Base-by-base conservation (phyloP, 2,888 invertebrate species). In the Biston stratarius region DNA sequence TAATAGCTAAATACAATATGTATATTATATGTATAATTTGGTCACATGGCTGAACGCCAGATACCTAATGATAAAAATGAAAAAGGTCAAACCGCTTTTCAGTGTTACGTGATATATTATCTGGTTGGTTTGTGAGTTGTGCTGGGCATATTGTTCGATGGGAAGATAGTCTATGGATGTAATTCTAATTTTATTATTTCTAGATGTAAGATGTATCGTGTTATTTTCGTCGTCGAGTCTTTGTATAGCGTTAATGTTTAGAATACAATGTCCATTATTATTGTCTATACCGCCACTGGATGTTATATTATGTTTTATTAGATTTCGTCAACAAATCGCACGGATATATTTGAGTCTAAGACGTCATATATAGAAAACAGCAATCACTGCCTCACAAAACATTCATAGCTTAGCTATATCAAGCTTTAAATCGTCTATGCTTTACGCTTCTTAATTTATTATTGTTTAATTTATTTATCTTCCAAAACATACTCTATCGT, bases 321-420 rank as follows among this genome's bases (percentile, higher is more conserved):
- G 53, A 56, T 66, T 55, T 59, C 51, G 66, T 55, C 56, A 24
- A 61, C 24, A 42, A 66, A 44, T 58, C 49, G 65, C 74, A 72
- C 69, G 49, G 56, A 42, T 34, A 12, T 61, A 38, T 40, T 14
- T 55, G 45, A 55, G 49, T 44, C 14, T 44, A 48, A 52, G 58
- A 61, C 60, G 78, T 82, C 76, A 70, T 80, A 81, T 81, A 88
- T 89, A 88, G 86, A 86, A 79, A 77, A 86, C 87, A 89, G 93
- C 92, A 91, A 91, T 93, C 93, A 94, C 92, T 94, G 94, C 93
- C 93, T 94, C 94, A 91, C 94, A 86, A 89, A 83, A 93, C 93
- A 94, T 93, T 93, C 94, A 91, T 93, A 91, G 94, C 93, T 93
- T 92, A 88, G 84, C 88, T 86, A 85, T 88, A 84, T 84, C 83